Evolutionary conservation across 2,888 invertebrate genomes (phyloP), one percentile per base, ranked within the genome.

Genomic region (Spialia ferax): DNA sequence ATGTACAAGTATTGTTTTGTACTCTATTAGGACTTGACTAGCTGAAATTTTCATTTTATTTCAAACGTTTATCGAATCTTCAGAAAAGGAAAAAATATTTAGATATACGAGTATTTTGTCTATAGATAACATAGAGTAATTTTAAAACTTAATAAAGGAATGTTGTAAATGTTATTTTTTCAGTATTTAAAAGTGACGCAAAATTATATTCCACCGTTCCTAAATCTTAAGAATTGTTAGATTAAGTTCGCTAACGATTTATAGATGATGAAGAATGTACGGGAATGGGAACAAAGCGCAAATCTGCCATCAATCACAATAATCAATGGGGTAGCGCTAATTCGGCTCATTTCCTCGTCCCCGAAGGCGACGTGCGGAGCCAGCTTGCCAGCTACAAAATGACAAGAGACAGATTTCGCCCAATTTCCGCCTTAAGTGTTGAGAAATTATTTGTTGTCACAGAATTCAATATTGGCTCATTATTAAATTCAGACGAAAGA

Each of bases 351-450:
- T 42, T 15, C 15, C 42, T 42, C 42, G 11, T 42, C 61, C 29
- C 50, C 35, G 22, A 13, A 32, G 18, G 5, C 54, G 52, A 10
- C 35, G 35, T 38, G 15, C 26, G 35, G 13, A 45, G 18, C 10
- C 18, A 45, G 45, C 45, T 45, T 18, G 18, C 54, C 38, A 54
- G 52, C 62, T 38, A 38, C 26, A 50, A 23, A 23, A 22, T 52
- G 62, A 63, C 52, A 52, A 57, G 35, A 38, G 57, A 42, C 38
- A 38, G 62, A 63, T 63, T 54, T 18, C 62, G 38, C 62, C 54
- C 52, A 62, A 54, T 54, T 62, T 54, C 54, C 62, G 38, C 15
- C 38, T 42, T 38, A 11, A 54, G 23, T n/a, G 35, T 23, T 52
- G 50, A 35, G 18, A 38, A 42, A 38, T 52, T 52, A 52, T 35